Evolutionary conservation across 2,888 invertebrate species (phyloP).

Genomic region (Epinotia demarniana): DNA sequence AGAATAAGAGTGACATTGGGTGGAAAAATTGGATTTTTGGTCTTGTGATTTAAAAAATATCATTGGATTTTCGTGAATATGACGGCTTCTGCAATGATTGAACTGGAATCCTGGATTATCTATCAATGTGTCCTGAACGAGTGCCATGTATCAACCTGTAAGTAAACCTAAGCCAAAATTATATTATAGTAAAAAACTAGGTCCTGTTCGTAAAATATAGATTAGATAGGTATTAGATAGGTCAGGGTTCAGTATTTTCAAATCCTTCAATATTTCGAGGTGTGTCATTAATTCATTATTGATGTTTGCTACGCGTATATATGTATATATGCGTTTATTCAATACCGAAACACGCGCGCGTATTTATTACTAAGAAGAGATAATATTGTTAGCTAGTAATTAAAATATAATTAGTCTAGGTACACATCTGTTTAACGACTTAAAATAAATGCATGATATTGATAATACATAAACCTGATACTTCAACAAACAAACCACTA

Average conservation of each 20-base stretch:
- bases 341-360: neutral
- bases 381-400: neutral
- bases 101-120: constrained; percentile 88
- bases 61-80: constrained; percentile 60
- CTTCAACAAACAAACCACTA: neutral
- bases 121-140: constrained; percentile 88
- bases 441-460: neutral
- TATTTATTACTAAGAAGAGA: neutral
- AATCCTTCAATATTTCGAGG: neutral
- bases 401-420: neutral
- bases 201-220: neutral
- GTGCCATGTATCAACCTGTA: constrained; percentile 87
- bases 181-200: neutral
- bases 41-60: constrained; percentile 33
- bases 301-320: neutral
- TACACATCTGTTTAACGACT: neutral
- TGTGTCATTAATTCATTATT: neutral
- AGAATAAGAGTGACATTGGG: constrained; percentile 17
- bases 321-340: neutral
- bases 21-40: constrained; percentile 21
- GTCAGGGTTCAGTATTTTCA: neutral
- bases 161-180: constrained; percentile 64
- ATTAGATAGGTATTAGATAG: neutral
- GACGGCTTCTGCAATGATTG: constrained; percentile 86
- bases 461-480: neutral